Conservation (phyloP, 2,797 vertebrate species). For the Ciconia nigra region DNA sequence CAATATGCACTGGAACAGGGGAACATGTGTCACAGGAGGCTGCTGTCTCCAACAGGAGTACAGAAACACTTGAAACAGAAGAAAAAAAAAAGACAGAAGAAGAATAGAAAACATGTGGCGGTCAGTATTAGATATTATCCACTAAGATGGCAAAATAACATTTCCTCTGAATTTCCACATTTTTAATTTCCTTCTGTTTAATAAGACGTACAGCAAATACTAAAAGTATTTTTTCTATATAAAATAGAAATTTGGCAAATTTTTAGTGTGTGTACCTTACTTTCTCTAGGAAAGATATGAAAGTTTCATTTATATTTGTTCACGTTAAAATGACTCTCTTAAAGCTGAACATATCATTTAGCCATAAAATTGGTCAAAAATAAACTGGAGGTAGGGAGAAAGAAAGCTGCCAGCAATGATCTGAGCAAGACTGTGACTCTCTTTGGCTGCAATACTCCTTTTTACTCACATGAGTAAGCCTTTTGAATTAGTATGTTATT, state of each 20-base stretch:
- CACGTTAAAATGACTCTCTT: neutral
- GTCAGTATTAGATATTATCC: neutral
- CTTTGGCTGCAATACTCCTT: neutral
- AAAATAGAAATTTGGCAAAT: neutral
- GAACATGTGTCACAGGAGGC: neutral
- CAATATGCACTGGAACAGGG: neutral
- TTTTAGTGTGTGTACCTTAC: neutral
- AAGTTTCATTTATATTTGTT: neutral
- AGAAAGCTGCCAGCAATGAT: neutral
- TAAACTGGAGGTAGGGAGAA: neutral
- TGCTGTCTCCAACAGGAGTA: neutral
- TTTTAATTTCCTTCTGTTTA: neutral
- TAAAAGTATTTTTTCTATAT: neutral
- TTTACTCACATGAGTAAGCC: neutral
- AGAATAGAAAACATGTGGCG: neutral
- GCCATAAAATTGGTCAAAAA: neutral
- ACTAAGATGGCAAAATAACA: neutral
- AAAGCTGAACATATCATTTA: neutral
- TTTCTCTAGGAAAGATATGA: neutral
- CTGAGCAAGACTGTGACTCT: neutral
- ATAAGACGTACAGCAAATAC: neutral
- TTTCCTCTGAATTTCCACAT: neutral
- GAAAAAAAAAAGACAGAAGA: neutral
- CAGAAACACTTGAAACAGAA: neutral
- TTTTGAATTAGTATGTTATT: neutral